These are phyloP conservation scores for Acanthurus tractus DNA, from an alignment of 2,797 vertebrate genomes.

Conservation along the genomic window DNA sequence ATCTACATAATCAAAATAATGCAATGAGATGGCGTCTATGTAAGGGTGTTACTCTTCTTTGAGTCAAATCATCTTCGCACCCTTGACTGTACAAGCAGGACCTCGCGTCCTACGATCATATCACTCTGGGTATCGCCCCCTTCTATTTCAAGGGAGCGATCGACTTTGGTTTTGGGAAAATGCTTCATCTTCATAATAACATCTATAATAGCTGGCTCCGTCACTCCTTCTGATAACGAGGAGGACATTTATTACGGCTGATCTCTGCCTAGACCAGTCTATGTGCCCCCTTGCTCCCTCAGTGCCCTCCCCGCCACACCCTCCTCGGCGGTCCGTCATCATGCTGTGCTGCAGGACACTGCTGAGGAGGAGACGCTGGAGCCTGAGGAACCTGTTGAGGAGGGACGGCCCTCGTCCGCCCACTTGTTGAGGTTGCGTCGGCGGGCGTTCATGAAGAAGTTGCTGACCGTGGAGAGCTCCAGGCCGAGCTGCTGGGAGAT, in stretches of 20 bases:
- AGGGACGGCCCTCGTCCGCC: slow-evolving; percentile 89
- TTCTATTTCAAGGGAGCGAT: slow-evolving; percentile 71
- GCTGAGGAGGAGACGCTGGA: slow-evolving; percentile 86
- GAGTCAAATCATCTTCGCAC: slow-evolving; percentile 73
- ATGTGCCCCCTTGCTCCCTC: slow-evolving; percentile 74
- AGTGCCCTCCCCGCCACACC: slow-evolving; percentile 36
- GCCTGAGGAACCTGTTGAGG: slow-evolving; percentile 87
- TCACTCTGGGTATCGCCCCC: slow-evolving; percentile 70
- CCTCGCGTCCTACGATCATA: slow-evolving; percentile 68
- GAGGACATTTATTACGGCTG: slow-evolving; percentile 79
- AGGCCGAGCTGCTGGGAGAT: slow-evolving; percentile 91
- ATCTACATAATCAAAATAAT: slow-evolving; percentile 78
- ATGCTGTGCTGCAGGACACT: slow-evolving; percentile 89
- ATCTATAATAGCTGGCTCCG: slow-evolving; percentile 69
- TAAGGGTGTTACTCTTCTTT: slow-evolving; percentile 72
- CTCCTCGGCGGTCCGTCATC: slow-evolving; percentile 65
- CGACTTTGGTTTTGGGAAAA: slow-evolving; percentile 81
- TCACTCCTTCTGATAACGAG: slow-evolving; percentile 79
- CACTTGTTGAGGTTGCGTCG: slow-evolving; percentile 91
- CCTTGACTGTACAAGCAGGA: slow-evolving; percentile 78
- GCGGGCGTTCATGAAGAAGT: slow-evolving; percentile 94
- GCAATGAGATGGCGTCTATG: slow-evolving; percentile 77
- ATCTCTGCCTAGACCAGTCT: slow-evolving; percentile 81
- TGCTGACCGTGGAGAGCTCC: slow-evolving; percentile 91
- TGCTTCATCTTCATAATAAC: slow-evolving; percentile 75